A percentile compares a stretch with the other conserved stretches of the same genome.
Conservation (phyloP, 2,113 vertebrate species). For the Gobiocypris rarus region DNA sequence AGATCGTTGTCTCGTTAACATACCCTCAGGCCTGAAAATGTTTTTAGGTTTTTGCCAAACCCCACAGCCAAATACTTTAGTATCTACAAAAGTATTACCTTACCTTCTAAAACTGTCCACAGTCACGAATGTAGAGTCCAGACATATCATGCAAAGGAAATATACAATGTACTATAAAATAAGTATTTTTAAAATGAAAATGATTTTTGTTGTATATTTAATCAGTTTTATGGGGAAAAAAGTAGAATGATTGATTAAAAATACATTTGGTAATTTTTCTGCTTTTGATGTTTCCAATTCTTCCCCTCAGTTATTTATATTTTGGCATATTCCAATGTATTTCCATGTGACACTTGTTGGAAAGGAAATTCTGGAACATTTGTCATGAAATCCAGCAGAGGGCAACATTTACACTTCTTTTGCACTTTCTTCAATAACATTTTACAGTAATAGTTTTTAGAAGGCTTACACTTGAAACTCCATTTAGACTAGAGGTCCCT, state of each 20-base stretch:
- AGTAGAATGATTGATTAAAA: not conserved
- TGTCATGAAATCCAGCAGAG: slow-evolving; percentile 28
- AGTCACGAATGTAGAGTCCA: not conserved
- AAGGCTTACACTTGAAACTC: not conserved
- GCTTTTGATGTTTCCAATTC: not conserved
- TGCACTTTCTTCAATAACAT: not conserved
- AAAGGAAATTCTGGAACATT: not conserved
- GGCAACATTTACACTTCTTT: slow-evolving; percentile 23
- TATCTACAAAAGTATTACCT: not conserved
- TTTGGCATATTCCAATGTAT: not conserved
- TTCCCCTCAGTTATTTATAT: not conserved
- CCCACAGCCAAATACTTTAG: not conserved
- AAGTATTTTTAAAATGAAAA: not conserved
- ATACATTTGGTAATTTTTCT: not conserved
- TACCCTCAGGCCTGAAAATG: not conserved
- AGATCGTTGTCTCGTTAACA: no score
- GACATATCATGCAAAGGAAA: not conserved
- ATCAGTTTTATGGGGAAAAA: not conserved
- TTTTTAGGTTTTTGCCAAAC: not conserved
- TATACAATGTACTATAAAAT: not conserved
- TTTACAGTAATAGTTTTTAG: not conserved
- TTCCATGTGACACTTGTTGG: not conserved
- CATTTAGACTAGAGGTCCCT: not conserved
- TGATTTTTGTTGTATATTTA: slow-evolving; percentile 3
- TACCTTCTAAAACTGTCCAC: not conserved